phyloP scores from a whole-genome alignment of 2,113 vertebrate species.

The Entomyzon cyanotis region DNA sequence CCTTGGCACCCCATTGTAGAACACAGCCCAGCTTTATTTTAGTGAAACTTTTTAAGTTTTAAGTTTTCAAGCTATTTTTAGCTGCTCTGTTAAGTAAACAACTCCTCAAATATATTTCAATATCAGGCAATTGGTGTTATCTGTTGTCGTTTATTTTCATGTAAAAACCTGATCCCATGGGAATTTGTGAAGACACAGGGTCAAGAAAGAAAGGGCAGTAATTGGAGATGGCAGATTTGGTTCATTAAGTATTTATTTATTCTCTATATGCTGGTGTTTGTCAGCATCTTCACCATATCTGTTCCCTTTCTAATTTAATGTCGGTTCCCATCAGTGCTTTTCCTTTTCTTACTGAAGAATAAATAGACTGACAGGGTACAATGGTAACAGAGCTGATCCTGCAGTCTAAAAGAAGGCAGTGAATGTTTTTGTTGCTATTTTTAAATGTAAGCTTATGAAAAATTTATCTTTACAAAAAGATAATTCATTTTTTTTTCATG shows the following conservation, averaged over 20 bases:
- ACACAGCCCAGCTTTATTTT: not conserved
- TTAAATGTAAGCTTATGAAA: not conserved
- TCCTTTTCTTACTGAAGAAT: not conserved
- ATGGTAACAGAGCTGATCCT: not conserved
- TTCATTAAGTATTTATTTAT: conserved; percentile 38
- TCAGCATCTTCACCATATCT: not conserved
- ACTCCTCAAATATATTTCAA: not conserved
- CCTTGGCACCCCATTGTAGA: not conserved
- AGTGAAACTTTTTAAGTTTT: not conserved
- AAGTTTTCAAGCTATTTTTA: not conserved
- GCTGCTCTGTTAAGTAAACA: not conserved
- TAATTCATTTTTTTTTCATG: accelerated
- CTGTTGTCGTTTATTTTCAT: not conserved
- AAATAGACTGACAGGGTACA: not conserved
- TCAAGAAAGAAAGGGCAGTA: not conserved
- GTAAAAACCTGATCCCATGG: not conserved
- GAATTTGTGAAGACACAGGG: not conserved
- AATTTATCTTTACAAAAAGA: not conserved
- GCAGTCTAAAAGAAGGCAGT: not conserved
- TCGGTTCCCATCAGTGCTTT: not conserved
- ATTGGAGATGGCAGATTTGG: not conserved
- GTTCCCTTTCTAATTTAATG: not conserved
- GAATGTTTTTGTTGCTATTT: not conserved
- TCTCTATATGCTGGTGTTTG: not conserved
- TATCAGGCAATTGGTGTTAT: not conserved